phyloP scores from a whole-genome alignment of 2,888 invertebrate species.

The Seira ritae region DNA sequence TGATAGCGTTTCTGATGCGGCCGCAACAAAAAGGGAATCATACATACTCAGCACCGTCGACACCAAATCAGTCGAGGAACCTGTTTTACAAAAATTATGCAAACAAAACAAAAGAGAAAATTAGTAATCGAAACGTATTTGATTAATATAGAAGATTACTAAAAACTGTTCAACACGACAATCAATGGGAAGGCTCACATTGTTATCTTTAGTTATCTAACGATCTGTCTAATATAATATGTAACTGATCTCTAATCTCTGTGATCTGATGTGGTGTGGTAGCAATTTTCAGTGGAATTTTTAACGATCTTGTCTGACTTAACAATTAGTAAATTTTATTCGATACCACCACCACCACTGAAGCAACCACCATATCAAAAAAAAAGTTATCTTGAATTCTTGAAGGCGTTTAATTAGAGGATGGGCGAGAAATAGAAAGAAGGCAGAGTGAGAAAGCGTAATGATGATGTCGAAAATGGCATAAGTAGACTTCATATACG shows the following conservation, averaged over 20 bases:
- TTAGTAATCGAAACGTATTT: conserved; percentile 25
- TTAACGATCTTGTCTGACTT: neutral
- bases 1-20: conserved; percentile 55
- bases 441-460: conserved; percentile 2
- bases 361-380: too few species aligned
- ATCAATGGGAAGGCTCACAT: neutral
- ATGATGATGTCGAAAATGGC: conserved; percentile 2
- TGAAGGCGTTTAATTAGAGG: neutral
- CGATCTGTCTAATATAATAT: conserved; percentile 33
- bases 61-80: conserved; percentile 88
- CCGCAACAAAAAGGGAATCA: conserved; percentile 82
- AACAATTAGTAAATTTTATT: neutral
- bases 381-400: neutral
- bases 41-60: conserved; percentile 91
- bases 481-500: conserved; percentile 2
- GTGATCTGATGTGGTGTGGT: neutral
- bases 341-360: too few species aligned
- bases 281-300: neutral
- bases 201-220: conserved; percentile 51
- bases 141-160: conserved; percentile 17
- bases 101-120: conserved; percentile 62
- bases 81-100: conserved; percentile 79
- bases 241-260: neutral
- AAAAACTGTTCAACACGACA: neutral
- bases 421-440: neutral